phyloP scores from a whole-genome alignment of 2,888 invertebrate species.

The Athrips mouffetella region DNA sequence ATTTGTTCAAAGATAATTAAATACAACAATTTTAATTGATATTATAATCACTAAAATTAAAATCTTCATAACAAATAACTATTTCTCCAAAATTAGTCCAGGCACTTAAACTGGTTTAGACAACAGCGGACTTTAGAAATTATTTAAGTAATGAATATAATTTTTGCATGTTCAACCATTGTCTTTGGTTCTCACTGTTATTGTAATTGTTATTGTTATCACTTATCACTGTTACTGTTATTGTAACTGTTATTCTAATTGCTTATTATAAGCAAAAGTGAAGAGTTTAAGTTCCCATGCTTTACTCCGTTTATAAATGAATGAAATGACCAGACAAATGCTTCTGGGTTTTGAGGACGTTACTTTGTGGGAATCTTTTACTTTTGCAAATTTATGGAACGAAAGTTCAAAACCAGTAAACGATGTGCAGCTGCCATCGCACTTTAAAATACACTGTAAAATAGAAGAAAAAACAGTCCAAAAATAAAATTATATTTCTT shows the following conservation, averaged over 20 bases:
- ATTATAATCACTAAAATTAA: not conserved
- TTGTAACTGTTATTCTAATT: conserved; percentile 68
- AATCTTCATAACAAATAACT: not conserved
- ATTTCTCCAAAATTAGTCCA: not conserved
- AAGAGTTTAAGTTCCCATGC: conserved; percentile 57
- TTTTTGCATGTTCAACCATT: conserved; percentile 46
- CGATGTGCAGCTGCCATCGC: no score
- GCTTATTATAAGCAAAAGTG: conserved; percentile 61
- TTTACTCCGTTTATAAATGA: conserved; percentile 59
- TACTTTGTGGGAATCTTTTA: conserved; percentile 20
- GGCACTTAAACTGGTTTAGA: conserved; percentile 22
- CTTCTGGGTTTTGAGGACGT: conserved; percentile 38
- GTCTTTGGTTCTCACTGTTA: conserved; percentile 66
- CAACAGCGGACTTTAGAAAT: conserved; percentile 50
- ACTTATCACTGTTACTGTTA: no score
- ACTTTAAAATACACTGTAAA: no score
- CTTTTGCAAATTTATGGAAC: not conserved
- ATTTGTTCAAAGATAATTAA: no score
- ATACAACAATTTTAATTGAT: not conserved
- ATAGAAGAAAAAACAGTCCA: no score
- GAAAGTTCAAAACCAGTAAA: no score
- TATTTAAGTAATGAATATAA: conserved; percentile 49
- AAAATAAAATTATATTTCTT: no score
- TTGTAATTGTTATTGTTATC: no score
- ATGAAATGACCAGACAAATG: conserved; percentile 51